Conservation (phyloP, 2,113 vertebrate genomes). For the Grus americana region DNA sequence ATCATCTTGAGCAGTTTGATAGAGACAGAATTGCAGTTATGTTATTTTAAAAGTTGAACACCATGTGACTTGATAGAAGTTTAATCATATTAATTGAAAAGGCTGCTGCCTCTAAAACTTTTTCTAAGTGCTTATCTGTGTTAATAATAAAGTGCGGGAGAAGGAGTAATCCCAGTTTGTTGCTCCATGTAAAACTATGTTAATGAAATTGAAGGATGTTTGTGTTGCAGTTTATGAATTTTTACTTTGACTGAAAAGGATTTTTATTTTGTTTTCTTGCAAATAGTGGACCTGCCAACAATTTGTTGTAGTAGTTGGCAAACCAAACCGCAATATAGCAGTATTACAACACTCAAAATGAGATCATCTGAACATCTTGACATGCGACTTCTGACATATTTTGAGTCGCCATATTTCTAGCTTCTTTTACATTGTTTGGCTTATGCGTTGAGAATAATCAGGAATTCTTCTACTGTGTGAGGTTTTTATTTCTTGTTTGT, state of each 20-base stretch:
- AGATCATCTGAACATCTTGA: not conserved
- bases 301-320: not conserved
- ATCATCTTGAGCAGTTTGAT: not conserved
- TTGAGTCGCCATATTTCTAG: not conserved
- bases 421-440: not conserved
- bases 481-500: not conserved
- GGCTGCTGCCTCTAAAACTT: not conserved
- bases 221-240: not conserved
- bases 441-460: not conserved
- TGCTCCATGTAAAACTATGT: not conserved
- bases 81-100: not conserved
- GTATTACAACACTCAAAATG: not conserved
- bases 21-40: not conserved
- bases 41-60: not conserved
- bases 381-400: not conserved
- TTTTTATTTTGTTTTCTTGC: not conserved
- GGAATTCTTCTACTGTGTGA: not conserved
- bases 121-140: not conserved
- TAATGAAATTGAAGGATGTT: not conserved
- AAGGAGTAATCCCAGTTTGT: not conserved
- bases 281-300: not conserved
- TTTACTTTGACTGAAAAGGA: not conserved
- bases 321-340: not conserved
- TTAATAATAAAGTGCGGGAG: not conserved
- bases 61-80: not conserved